Evolutionary conservation across 2,113 vertebrate genomes (phyloP).

Genomic region (Gasterosteus aculeatus): DNA sequence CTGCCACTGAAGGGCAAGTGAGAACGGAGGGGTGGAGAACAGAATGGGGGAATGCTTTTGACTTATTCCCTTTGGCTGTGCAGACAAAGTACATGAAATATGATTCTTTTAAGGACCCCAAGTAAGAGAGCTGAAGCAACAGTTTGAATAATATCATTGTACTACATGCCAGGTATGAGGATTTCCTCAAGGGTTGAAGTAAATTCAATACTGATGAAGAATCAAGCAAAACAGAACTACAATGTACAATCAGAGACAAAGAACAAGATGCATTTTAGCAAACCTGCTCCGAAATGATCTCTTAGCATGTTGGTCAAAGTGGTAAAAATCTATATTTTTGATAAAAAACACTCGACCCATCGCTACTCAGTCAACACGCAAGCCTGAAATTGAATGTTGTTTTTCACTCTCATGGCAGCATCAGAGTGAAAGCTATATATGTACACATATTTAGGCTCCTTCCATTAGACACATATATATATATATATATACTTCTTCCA

Average conservation of each 20-base stretch:
- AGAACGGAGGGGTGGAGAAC: slow-evolving; percentile 1
- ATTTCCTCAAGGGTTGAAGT: background rate
- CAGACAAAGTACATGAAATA: background rate
- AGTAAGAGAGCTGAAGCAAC: slow-evolving; percentile 7
- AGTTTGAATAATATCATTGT: slow-evolving; percentile 19
- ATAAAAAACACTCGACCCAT: background rate
- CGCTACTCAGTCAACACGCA: slow-evolving; percentile 11
- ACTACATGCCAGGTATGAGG: background rate
- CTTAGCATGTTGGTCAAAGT: background rate
- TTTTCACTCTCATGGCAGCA: slow-evolving; percentile 6
- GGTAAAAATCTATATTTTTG: slow-evolving; percentile 28
- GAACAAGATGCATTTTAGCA: slow-evolving; percentile 17
- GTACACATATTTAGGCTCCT: too few relatives aligned
- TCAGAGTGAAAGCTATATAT: too few relatives aligned
- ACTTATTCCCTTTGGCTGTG: background rate
- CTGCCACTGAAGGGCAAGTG: slow-evolving; percentile 8
- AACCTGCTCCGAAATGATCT: background rate
- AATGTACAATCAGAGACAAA: slow-evolving; percentile 9
- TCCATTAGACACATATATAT: too few relatives aligned
- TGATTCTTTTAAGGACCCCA: background rate
- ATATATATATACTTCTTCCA: background rate
- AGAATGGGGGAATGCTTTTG: background rate
- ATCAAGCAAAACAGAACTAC: slow-evolving; percentile 1
- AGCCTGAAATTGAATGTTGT: slow-evolving; percentile 23
- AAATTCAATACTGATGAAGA: slow-evolving; percentile 22